These are phyloP conservation scores for Ctenicera cuprea DNA, from an alignment of 2,888 invertebrate genomes.

Conservation along the genomic window DNA sequence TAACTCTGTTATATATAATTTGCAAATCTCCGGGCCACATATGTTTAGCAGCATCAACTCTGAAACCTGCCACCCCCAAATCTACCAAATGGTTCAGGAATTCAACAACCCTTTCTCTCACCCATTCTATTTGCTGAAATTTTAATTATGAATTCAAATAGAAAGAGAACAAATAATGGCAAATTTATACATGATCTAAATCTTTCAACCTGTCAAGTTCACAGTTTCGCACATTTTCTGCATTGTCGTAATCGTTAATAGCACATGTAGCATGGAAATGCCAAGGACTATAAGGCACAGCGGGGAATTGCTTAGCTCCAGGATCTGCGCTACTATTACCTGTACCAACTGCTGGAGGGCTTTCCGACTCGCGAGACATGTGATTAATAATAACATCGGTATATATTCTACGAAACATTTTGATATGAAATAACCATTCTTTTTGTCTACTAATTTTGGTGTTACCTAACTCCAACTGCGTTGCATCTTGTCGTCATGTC, in stretches of 20 bases:
- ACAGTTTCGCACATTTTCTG: slow-evolving; percentile 76
- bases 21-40: slow-evolving; percentile 86
- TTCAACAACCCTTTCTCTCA: slow-evolving; percentile 78
- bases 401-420: slow-evolving; percentile 78
- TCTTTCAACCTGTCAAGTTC: slow-evolving; percentile 81
- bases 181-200: slow-evolving; percentile 77
- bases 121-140: slow-evolving; percentile 70
- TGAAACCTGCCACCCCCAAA: slow-evolving; percentile 85
- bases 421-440: slow-evolving; percentile 20
- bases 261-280: slow-evolving; percentile 83
- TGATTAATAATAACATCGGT: slow-evolving; percentile 91
- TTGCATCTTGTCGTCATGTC: slow-evolving; percentile 89
- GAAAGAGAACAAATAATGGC: background rate
- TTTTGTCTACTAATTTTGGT: no score
- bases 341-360: slow-evolving; percentile 72
- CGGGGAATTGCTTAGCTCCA: slow-evolving; percentile 70
- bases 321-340: slow-evolving; percentile 77
- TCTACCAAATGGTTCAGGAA: slow-evolving; percentile 80
- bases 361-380: slow-evolving; percentile 74
- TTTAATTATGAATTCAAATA: background rate
- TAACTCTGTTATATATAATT: slow-evolving; percentile 78
- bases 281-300: slow-evolving; percentile 78
- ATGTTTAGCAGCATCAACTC: slow-evolving; percentile 87
- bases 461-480: slow-evolving; percentile 81
- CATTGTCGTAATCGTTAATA: slow-evolving; percentile 78